Evolutionary conservation across 1,140 invertebrate species (phyloP).

Genomic region (Drosophila malerkotliana): DNA sequence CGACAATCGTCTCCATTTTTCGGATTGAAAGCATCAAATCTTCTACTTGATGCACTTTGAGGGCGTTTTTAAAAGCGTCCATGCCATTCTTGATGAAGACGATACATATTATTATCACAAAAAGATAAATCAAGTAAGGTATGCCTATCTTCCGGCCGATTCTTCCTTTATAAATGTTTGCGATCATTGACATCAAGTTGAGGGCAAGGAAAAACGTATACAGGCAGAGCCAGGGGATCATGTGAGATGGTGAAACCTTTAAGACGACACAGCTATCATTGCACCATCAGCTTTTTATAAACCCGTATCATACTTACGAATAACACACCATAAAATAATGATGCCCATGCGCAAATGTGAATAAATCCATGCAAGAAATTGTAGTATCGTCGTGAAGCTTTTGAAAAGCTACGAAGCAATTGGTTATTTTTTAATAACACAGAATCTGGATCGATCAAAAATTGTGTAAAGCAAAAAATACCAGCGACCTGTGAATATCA

Average conservation of each 20-base stretch:
- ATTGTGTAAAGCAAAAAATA: not conserved
- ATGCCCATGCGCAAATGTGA: not conserved
- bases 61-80: not conserved
- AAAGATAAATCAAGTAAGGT: not conserved
- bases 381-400: not conserved
- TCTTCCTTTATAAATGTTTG: not conserved
- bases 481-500: not conserved
- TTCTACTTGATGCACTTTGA: not conserved
- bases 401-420: not conserved
- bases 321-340: not conserved
- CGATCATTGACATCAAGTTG: not conserved
- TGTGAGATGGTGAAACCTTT: constrained; percentile 18
- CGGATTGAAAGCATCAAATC: not conserved
- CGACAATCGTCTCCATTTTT: not conserved
- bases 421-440: not conserved
- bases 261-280: not conserved
- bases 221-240: constrained; percentile 6
- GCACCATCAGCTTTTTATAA: not conserved
- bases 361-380: not conserved
- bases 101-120: not conserved
- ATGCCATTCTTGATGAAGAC: not conserved
- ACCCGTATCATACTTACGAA: constrained; percentile 9
- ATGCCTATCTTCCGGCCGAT: not conserved
- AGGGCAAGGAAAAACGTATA: accelerated
- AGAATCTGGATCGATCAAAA: not conserved